Conservation (phyloP, 2,113 vertebrate species). For the Larimichthys polyactis region DNA sequence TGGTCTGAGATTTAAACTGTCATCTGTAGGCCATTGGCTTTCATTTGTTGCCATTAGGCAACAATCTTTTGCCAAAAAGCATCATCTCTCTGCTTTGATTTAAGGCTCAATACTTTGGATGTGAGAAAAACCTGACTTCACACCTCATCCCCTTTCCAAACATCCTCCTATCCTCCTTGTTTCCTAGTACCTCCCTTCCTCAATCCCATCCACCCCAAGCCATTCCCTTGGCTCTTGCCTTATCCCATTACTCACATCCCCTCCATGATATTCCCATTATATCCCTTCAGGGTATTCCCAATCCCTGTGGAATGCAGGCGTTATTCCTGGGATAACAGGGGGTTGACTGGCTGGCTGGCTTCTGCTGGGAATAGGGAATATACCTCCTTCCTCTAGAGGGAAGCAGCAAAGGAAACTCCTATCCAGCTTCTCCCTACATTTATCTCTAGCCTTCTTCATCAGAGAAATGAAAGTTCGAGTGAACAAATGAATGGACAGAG, state of each 20-base stretch:
- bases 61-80: constrained; percentile 20
- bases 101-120: constrained; percentile 40
- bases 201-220: constrained; percentile 15
- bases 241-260: constrained; percentile 71
- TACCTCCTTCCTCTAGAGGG: constrained; percentile 25
- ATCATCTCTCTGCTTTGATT: constrained; percentile 36
- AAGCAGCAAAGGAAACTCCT: constrained; percentile 31
- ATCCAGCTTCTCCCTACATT: constrained; percentile 40
- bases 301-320: constrained; percentile 57
- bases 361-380: constrained; percentile 65
- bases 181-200: constrained; percentile 28
- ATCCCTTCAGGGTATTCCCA: constrained; percentile 73
- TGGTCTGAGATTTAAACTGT: constrained; percentile 21
- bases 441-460: constrained; percentile 49
- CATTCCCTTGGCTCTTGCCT: constrained; percentile 54
- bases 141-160: constrained; percentile 39
- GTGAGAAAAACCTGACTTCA: constrained; percentile 41
- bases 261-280: constrained; percentile 75
- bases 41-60: constrained; percentile 7
- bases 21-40: constrained; percentile 6
- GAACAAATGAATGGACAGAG: constrained; percentile 43
- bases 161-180: constrained; percentile 25
- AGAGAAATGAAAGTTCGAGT: constrained; percentile 29
- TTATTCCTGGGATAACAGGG: constrained; percentile 71
- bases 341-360: constrained; percentile 58